Conservation (phyloP, 2,113 vertebrate genomes). For the Amphiprion percula region DNA sequence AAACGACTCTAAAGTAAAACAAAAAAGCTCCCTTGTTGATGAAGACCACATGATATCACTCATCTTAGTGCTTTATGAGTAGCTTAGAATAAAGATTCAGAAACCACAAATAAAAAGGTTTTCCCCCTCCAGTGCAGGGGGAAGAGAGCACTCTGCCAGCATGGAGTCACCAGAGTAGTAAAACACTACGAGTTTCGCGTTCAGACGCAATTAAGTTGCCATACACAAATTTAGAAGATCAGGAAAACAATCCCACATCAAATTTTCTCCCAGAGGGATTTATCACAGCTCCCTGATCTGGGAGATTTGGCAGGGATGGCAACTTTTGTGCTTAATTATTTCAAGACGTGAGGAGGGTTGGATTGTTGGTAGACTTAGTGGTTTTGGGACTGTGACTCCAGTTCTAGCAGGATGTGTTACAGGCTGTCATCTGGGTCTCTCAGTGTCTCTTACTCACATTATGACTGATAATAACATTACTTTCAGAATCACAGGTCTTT, state of each 20-base stretch:
- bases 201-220: conserved; percentile 71
- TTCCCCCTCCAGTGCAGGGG: conserved; percentile 50
- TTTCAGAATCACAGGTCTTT: conserved; percentile 47
- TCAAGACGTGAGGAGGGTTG: conserved; percentile 54
- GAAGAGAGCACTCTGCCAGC: conserved; percentile 61
- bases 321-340: conserved; percentile 61
- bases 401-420: conserved; percentile 42
- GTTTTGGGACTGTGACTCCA: conserved; percentile 35
- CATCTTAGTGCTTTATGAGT: conserved; percentile 72
- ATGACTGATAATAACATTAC: conserved; percentile 20
- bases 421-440: conserved; percentile 20
- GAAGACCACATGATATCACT: conserved; percentile 77
- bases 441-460: conserved; percentile 7
- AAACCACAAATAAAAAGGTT: conserved; percentile 76
- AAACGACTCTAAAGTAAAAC: conserved; percentile 63
- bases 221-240: conserved; percentile 69
- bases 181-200: conserved; percentile 66
- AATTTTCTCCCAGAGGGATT: conserved; percentile 54
- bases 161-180: conserved; percentile 71
- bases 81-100: conserved; percentile 69
- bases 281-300: conserved; percentile 53
- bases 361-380: conserved; percentile 44
- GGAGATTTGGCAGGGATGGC: conserved; percentile 27
- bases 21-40: conserved; percentile 68
- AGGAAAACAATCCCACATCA: conserved; percentile 68